Evolutionary conservation across 2,797 vertebrate genomes (phyloP), one percentile per base, ranked within the genome.

Genomic region (Danio kyathit): DNA sequence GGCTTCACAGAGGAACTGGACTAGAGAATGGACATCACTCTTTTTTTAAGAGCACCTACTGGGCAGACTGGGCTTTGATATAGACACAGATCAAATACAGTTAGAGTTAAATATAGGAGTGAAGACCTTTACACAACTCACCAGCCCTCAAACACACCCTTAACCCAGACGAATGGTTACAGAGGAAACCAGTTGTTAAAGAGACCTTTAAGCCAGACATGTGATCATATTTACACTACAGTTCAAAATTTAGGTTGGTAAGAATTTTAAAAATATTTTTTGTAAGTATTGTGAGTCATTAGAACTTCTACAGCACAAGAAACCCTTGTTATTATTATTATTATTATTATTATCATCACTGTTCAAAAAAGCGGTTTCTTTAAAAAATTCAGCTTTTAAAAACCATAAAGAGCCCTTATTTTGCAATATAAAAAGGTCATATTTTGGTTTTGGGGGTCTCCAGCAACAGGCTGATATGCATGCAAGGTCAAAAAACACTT

Each of bases 41-140:
- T 46, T 48, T 76, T 76, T 70, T 64, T 70, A 74, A 52, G 67
- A 52, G 67, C 46, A 63, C 78, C 82, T 83, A 85, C 17, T 72
- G 81, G 71, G 85, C 79, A 81, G 85, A 82, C 87, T 76, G 73
- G 85, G 73, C 91, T 89, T 88, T 90, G 91, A 92, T 86, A 88
- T 63, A 80, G 77, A 48, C 38, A 67, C 78, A 82, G 76, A 90
- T 93, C 89, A 93, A 92, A 92, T 69, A 16, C 70, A 76, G 64
- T 14, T 13, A 38, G 16, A 51, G 86, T 85, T 85, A 77, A 90
- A 89, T 82, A 84, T 90, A 85, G 82, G 44, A 81, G 48, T 60
- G 43, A 61, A 46, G 85, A 89, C 90, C 90, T 90, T 91, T 89
- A 77, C 67, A 82, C 71, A 57, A 74, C 85, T 84, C 9, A 16